Evolutionary conservation across 1,140 invertebrate species (phyloP).

Genomic region (Drosophila yakuba): DNA sequence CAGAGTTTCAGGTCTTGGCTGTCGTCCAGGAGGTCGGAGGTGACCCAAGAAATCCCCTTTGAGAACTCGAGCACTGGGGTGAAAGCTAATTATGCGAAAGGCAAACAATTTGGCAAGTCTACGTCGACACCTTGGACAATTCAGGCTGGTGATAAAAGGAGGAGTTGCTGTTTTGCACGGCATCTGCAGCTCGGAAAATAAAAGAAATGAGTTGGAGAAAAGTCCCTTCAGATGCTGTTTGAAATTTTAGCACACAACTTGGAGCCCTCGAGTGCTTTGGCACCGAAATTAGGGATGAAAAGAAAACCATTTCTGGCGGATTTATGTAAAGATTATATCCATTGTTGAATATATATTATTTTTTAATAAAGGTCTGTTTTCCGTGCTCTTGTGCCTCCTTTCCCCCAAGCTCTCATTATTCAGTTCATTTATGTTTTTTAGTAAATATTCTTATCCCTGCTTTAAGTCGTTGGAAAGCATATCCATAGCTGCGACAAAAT

Average conservation of each 20-base stretch:
- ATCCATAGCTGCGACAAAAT: conserved; percentile 51
- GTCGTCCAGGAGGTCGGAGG: conserved; percentile 18
- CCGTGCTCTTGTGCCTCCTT: too few species aligned
- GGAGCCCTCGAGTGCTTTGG: background rate
- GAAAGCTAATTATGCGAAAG: conserved; percentile 70
- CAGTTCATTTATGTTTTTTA: too few species aligned
- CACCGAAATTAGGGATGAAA: background rate
- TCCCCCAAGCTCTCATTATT: too few species aligned
- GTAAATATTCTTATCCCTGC: background rate
- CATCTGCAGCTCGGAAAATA: background rate
- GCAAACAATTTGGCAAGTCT: conserved; percentile 66
- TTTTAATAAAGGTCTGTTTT: too few species aligned
- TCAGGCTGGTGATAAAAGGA: background rate
- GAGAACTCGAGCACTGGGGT: conserved; percentile 9
- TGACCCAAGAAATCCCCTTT: conserved; percentile 30
- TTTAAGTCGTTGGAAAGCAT: background rate
- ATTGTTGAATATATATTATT: too few species aligned
- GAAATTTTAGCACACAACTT: conserved; percentile 54
- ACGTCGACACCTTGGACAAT: conserved; percentile 58
- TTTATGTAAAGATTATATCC: background rate
- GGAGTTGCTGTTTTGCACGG: background rate
- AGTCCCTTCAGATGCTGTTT: conserved; percentile 7
- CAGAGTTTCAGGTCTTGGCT: conserved; percentile 36
- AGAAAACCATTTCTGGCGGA: background rate
- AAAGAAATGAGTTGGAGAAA: background rate